These are phyloP conservation scores for Gorsachius magnificus DNA, from an alignment of 2,797 vertebrate species.

Conservation along the genomic window DNA sequence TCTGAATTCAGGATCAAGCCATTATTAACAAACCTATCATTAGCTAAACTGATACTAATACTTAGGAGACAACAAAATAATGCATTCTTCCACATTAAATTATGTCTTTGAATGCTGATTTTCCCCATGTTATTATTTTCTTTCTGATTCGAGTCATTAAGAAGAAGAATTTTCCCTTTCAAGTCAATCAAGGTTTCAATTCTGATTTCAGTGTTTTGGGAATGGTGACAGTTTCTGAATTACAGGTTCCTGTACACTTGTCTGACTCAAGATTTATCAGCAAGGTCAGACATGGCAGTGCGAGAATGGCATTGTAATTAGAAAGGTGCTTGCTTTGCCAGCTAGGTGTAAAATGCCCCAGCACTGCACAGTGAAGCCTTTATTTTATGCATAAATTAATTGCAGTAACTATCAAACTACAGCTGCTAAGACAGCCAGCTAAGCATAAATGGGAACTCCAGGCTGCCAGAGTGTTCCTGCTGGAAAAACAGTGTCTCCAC, in stretches of 20 bases:
- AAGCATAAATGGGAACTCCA: constrained; percentile 53
- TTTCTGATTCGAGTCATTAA: neutral
- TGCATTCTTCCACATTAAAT: neutral
- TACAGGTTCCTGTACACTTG: neutral
- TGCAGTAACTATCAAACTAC: constrained; percentile 64
- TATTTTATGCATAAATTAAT: constrained; percentile 73
- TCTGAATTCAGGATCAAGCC: neutral
- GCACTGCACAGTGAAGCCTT: constrained; percentile 41
- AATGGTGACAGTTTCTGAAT: neutral
- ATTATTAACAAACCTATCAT: neutral
- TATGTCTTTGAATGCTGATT: neutral
- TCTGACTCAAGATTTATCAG: constrained; percentile 32
- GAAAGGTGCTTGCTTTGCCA: constrained; percentile 57
- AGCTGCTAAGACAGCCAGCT: constrained; percentile 55
- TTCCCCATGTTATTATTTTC: neutral
- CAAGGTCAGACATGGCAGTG: constrained; percentile 32
- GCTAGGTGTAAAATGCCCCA: constrained; percentile 60
- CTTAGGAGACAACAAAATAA: neutral
- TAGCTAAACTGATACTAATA: neutral
- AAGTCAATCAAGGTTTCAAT: neutral
- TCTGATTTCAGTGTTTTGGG: neutral
- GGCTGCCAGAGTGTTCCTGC: neutral
- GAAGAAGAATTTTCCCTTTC: neutral
- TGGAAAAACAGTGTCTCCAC: constrained; percentile 3
- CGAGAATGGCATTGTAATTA: constrained; percentile 29